phyloP scores from a whole-genome alignment of 2,888 invertebrate species.

The Folsomia candida region DNA sequence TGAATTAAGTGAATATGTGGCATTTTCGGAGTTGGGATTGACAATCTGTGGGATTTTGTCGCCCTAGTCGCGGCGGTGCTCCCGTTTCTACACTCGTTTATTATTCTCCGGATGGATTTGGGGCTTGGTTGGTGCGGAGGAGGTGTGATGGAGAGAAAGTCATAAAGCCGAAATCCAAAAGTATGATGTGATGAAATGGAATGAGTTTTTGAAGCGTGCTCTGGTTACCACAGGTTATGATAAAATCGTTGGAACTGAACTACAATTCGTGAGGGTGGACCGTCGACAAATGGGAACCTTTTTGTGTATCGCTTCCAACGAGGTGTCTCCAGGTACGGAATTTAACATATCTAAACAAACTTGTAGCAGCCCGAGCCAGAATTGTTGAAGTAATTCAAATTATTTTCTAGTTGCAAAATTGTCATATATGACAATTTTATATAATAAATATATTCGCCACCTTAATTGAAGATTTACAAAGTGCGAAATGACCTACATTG shows the following conservation, averaged over 20 bases:
- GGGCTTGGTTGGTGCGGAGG: not conserved
- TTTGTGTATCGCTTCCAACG: conserved; percentile 68
- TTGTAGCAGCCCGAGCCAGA: no score
- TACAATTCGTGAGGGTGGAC: conserved; percentile 75
- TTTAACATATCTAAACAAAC: not conserved
- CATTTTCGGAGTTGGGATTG: not conserved
- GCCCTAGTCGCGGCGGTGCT: no score
- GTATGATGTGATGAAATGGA: conserved; percentile 44
- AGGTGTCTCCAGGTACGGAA: conserved; percentile 57
- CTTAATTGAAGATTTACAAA: no score
- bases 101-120: not conserved
- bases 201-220: conserved; percentile 48
- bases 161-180: conserved; percentile 26
- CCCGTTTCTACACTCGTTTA: not conserved
- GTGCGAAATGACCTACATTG: no score
- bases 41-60: not conserved
- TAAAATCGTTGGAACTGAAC: conserved; percentile 71
- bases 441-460: no score
- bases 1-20: not conserved
- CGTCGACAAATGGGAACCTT: conserved; percentile 73
- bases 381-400: no score
- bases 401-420: no score
- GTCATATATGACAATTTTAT: no score
- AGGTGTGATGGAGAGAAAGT: conserved; percentile 25
- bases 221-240: conserved; percentile 55